A percentile compares a stretch with the other conserved stretches of the same genome.
Evolutionary conservation across 2,797 vertebrate species (phyloP).

Genomic region (Kryptopterus vitreolus): DNA sequence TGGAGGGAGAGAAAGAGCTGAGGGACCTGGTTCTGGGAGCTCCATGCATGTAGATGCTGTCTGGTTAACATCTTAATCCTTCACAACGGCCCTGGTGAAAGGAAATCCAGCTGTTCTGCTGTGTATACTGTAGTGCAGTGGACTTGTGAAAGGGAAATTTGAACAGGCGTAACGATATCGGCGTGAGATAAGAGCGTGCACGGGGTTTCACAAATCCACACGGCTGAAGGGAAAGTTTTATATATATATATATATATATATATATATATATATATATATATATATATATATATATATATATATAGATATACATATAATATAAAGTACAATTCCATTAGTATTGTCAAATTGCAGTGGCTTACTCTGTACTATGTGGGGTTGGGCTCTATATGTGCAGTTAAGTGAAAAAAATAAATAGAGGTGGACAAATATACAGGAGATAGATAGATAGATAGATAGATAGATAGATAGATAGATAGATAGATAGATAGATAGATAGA

Average conservation of each 20-base stretch:
- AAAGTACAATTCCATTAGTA: background rate
- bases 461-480: too few species aligned
- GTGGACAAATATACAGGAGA: background rate
- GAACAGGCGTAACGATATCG: background rate
- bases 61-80: constrained; percentile 74
- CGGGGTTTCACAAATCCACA: background rate
- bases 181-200: background rate
- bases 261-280: too few species aligned
- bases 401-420: background rate
- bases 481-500: too few species aligned
- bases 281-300: background rate
- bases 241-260: too few species aligned
- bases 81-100: constrained; percentile 68
- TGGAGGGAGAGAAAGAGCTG: constrained; percentile 77
- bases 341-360: background rate
- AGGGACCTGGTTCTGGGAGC: constrained; percentile 71
- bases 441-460: too few species aligned
- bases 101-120: constrained; percentile 60
- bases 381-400: background rate
- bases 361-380: background rate
- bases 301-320: background rate
- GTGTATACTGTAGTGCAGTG: background rate
- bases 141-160: constrained; percentile 1
- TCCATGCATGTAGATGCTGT: constrained; percentile 76
- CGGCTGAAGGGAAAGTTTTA: background rate